These are phyloP conservation scores for Stenotaenia linearis DNA, from an alignment of 2,888 invertebrate species.

Conservation along the genomic window DNA sequence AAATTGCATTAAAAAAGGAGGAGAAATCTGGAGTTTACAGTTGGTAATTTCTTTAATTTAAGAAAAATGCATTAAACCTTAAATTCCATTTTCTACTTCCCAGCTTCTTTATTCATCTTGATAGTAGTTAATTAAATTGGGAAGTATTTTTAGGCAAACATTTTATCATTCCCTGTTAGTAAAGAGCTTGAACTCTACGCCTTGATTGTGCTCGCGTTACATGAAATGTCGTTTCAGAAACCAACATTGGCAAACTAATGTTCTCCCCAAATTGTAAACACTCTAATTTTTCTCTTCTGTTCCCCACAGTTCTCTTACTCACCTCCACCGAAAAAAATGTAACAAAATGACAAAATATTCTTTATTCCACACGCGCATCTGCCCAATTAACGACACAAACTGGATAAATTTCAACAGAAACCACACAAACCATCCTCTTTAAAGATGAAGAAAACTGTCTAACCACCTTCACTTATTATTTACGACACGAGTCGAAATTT, in stretches of 20 bases:
- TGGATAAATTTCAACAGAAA: not conserved
- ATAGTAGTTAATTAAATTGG: conserved; percentile 16
- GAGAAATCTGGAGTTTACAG: no score
- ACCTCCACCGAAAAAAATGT: not conserved
- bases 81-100: not conserved
- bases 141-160: conserved; percentile 11
- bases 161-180: not conserved
- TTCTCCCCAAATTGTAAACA: conserved; percentile 3
- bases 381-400: not conserved
- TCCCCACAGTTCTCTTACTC: not conserved
- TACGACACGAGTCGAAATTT: not conserved
- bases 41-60: no score
- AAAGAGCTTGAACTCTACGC: not conserved
- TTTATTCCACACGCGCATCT: not conserved
- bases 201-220: conserved; percentile 8
- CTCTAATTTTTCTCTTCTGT: not conserved
- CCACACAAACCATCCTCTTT: not conserved
- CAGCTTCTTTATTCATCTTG: not conserved
- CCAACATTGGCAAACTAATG: conserved; percentile 24
- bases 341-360: not conserved
- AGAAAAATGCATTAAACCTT: not conserved
- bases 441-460: not conserved
- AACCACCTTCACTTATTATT: not conserved
- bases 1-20: no score
- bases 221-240: conserved; percentile 17